Evolutionary conservation across 1,140 invertebrate genomes (phyloP).

Genomic region (Cylas formicarius): DNA sequence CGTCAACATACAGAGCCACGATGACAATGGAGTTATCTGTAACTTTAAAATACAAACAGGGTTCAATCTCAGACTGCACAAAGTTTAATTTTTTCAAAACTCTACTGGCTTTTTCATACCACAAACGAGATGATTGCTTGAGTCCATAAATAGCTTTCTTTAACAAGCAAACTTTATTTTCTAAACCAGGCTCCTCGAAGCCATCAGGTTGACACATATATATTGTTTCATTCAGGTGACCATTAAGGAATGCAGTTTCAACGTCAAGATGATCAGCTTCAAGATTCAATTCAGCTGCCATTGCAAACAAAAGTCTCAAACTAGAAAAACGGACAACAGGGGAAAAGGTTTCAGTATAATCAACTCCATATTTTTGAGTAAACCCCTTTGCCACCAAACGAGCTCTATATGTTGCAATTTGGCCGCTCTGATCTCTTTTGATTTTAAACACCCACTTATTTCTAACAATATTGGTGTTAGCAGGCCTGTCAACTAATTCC

Average conservation of each 20-base stretch:
- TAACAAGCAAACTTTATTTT: slow-evolving; percentile 23
- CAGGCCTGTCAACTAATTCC: slow-evolving; percentile 31
- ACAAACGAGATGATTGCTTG: slow-evolving; percentile 41
- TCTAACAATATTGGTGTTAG: too few relatives aligned
- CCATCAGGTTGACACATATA: slow-evolving; percentile 20
- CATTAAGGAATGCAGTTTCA: slow-evolving; percentile 40
- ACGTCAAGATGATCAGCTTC: slow-evolving; percentile 19
- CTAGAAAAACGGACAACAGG: slow-evolving; percentile 37
- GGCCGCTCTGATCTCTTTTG: slow-evolving; percentile 33
- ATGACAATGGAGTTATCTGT: slow-evolving; percentile 24
- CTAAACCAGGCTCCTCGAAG: slow-evolving; percentile 26
- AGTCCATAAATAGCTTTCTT: slow-evolving; percentile 42
- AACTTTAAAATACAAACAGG: slow-evolving; percentile 34
- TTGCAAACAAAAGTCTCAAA: slow-evolving; percentile 19
- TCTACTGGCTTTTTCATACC: slow-evolving; percentile 37
- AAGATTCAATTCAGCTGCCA: slow-evolving; percentile 15
- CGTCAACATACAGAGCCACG: slow-evolving; percentile 39
- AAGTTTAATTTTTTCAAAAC: slow-evolving; percentile 28
- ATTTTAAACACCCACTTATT: slow-evolving; percentile 43
- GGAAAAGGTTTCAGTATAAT: slow-evolving; percentile 38
- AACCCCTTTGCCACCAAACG: slow-evolving; percentile 41
- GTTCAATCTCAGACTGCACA: slow-evolving; percentile 27
- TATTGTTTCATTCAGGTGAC: slow-evolving; percentile 35
- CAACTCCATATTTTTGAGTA: slow-evolving; percentile 38
- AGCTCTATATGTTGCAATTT: slow-evolving; percentile 32